These are phyloP conservation scores for Lasioglossum pauxillum DNA, from an alignment of 2,888 invertebrate genomes.

Conservation along the genomic window DNA sequence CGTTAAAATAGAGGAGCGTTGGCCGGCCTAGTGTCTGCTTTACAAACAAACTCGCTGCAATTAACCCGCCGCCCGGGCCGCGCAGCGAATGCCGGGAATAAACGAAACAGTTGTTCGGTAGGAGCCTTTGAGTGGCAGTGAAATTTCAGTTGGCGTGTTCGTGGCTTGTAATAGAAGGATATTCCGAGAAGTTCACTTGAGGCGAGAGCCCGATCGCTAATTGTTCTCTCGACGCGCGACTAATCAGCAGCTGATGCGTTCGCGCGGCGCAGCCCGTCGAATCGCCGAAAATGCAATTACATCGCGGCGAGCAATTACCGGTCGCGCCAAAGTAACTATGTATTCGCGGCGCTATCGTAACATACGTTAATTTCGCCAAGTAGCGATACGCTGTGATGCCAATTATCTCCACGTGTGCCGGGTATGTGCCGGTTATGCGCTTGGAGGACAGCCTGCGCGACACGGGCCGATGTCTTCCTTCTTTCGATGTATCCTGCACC, in stretches of 20 bases:
- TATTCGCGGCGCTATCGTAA: constrained; percentile 40
- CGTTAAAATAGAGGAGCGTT: neutral
- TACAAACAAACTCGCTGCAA: constrained; percentile 5
- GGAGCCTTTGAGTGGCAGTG: neutral
- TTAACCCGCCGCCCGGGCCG: neutral
- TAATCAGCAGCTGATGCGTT: constrained; percentile 37
- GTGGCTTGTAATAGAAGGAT: constrained; percentile 33
- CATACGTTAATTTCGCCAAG: constrained; percentile 39
- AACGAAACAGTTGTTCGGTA: neutral
- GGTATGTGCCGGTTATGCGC: neutral
- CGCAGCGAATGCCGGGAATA: neutral
- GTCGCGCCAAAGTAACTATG: constrained; percentile 46
- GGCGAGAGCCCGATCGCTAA: constrained; percentile 41
- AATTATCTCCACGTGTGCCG: constrained; percentile 4
- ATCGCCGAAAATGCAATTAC: constrained; percentile 57
- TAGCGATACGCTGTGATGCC: neutral
- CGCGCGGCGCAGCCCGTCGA: neutral
- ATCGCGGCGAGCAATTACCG: constrained; percentile 44
- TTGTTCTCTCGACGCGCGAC: constrained; percentile 33
- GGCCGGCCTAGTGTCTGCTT: neutral
- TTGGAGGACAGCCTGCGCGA: neutral
- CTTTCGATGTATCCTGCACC: neutral
- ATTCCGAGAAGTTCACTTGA: constrained; percentile 35
- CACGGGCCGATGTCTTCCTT: constrained; percentile 8
- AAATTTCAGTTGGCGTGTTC: constrained; percentile 14